Conservation (phyloP, 2,797 vertebrate genomes). For the Glossophaga mutica region DNA sequence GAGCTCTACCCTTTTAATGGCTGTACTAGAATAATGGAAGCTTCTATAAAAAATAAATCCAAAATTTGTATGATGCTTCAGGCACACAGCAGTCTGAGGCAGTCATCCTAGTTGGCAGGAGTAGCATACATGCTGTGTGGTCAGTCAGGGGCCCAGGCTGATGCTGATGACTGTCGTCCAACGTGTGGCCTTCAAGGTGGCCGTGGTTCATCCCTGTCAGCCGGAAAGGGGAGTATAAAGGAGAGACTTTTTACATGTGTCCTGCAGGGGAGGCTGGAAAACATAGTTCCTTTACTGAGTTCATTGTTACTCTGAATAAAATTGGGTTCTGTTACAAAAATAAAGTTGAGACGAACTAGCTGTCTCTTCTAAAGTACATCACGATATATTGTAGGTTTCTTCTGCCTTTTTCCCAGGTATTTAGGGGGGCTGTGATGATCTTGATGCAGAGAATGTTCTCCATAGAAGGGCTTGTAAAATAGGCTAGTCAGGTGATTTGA, state of each 20-base stretch:
- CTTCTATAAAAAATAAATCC: background rate
- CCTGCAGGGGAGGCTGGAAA: background rate
- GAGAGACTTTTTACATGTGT: background rate
- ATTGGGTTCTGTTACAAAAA: slow-evolving; percentile 7
- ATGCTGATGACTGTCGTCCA: background rate
- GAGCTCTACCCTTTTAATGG: background rate
- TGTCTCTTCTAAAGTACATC: background rate
- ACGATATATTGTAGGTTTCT: background rate
- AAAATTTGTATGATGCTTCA: background rate
- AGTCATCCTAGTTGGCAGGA: background rate
- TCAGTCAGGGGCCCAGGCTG: background rate
- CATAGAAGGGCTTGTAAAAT: background rate
- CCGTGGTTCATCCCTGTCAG: background rate
- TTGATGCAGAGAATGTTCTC: background rate
- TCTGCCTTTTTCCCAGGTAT: background rate
- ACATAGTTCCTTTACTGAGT: background rate
- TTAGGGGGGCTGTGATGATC: background rate
- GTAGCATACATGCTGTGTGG: background rate
- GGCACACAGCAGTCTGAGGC: background rate
- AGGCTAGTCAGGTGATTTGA: background rate
- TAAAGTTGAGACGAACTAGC: background rate
- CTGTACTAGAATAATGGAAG: background rate
- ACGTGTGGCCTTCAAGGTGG: background rate
- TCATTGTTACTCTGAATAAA: background rate
- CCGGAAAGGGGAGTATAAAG: background rate